Evolutionary conservation across 2,113 vertebrate species (phyloP).

Genomic region (Egretta garzetta): DNA sequence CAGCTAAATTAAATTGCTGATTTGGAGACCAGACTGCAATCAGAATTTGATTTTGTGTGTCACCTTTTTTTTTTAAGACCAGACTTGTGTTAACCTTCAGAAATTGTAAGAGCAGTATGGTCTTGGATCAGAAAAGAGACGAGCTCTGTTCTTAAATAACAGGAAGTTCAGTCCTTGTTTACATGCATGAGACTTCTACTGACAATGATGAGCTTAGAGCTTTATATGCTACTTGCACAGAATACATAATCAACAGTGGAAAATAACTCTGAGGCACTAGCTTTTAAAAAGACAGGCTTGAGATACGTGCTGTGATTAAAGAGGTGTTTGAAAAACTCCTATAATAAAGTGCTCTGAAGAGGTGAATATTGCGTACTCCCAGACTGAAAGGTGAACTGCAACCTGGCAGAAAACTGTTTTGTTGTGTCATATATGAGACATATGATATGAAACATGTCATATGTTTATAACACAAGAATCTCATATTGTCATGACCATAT

Average conservation of each 20-base stretch:
- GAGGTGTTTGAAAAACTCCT: neutral
- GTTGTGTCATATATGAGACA: neutral
- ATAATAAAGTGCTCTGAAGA: neutral
- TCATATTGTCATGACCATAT: neutral
- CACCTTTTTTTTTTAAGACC: neutral
- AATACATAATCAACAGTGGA: constrained; percentile 8
- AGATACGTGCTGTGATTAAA: neutral
- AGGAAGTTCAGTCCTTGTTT: constrained; percentile 49
- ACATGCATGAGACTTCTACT: constrained; percentile 25
- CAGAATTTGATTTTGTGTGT: neutral
- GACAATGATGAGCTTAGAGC: constrained; percentile 26
- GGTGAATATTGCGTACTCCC: neutral
- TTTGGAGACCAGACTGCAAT: neutral
- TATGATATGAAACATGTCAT: neutral
- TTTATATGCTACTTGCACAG: neutral
- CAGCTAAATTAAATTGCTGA: neutral
- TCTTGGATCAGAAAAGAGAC: constrained; percentile 4
- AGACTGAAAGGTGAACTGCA: neutral
- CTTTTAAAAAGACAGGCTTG: neutral
- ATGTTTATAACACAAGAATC: neutral
- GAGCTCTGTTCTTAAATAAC: constrained; percentile 23
- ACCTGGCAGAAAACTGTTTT: neutral
- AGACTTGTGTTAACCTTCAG: constrained; percentile 18
- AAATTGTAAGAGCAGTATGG: neutral
- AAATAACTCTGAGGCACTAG: constrained; percentile 5